phyloP scores from a whole-genome alignment of 2,888 invertebrate species.

The Ennomos quercinarius region DNA sequence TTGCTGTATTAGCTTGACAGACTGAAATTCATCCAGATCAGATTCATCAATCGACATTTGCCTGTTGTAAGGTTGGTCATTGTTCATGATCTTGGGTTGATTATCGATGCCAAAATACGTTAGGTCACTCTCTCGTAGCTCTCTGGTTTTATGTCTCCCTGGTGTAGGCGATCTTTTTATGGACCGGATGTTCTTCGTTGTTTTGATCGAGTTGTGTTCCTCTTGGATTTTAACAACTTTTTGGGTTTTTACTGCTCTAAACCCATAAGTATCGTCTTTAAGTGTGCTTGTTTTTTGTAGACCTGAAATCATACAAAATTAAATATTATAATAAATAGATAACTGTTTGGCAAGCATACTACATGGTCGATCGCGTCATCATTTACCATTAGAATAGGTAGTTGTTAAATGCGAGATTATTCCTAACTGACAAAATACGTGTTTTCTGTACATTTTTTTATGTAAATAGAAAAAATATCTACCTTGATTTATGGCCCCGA shows the following conservation, averaged over 20 bases:
- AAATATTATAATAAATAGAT: conserved; percentile 1
- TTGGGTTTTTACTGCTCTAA: conserved; percentile 32
- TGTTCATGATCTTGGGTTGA: conserved; percentile 37
- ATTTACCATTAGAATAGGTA: no score
- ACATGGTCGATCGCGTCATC: no score
- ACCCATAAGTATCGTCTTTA: conserved; percentile 30
- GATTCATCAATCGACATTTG: conserved; percentile 46
- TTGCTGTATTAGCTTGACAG: conserved; percentile 73
- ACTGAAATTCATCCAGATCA: conserved; percentile 65
- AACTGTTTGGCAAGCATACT: background rate
- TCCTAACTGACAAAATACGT: no score
- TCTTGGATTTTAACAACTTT: conserved; percentile 39
- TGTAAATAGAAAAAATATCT: conserved; percentile 32
- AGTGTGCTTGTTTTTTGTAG: conserved; percentile 26
- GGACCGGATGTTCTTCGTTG: conserved; percentile 48
- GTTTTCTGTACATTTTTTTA: no score
- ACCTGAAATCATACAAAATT: conserved; percentile 41
- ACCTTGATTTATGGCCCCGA: conserved; percentile 69
- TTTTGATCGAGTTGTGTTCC: conserved; percentile 29
- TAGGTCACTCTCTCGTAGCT: conserved; percentile 85
- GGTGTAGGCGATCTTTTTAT: conserved; percentile 59
- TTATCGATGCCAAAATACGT: conserved; percentile 84
- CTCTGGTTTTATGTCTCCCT: conserved; percentile 69
- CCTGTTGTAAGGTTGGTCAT: conserved; percentile 36
- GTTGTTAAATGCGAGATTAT: no score